phyloP scores from a whole-genome alignment of 2,797 vertebrate genomes.

The Loriculus beryllinus region DNA sequence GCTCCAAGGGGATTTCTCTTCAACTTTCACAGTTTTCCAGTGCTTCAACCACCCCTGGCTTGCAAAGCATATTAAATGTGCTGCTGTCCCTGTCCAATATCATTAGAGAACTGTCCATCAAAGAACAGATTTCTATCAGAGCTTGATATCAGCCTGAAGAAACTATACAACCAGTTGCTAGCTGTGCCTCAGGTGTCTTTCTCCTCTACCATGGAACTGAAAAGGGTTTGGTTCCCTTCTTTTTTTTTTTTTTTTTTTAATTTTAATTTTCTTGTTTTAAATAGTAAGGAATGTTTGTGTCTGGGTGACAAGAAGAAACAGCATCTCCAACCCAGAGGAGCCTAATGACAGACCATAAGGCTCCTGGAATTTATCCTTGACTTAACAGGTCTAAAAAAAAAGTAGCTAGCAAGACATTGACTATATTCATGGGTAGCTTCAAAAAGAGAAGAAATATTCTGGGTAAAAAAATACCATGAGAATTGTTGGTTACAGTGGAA shows the following conservation, averaged over 20 bases:
- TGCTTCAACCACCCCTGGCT: neutral
- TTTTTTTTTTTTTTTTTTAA: neutral
- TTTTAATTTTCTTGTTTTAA: neutral
- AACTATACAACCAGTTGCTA: neutral
- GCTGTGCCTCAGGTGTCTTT: neutral
- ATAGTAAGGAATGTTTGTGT: neutral
- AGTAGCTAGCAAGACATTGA: neutral
- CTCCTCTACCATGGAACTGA: neutral
- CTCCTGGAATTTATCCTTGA: neutral
- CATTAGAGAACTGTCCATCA: slow-evolving; percentile 15
- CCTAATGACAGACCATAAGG: neutral
- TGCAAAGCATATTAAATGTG: slow-evolving; percentile 18
- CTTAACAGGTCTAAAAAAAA: neutral
- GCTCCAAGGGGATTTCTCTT: slow-evolving; percentile 13
- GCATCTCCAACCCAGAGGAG: neutral
- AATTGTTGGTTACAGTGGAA: neutral
- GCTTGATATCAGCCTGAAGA: neutral
- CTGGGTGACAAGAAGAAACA: neutral
- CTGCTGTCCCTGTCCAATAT: neutral
- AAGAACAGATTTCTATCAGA: neutral
- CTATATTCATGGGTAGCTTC: neutral
- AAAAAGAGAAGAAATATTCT: neutral
- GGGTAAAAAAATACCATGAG: neutral
- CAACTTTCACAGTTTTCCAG: slow-evolving; percentile 20
- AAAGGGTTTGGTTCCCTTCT: neutral